These are phyloP conservation scores for Tetragonula carbonaria DNA, from an alignment of 2,888 invertebrate genomes.

Conservation along the genomic window DNA sequence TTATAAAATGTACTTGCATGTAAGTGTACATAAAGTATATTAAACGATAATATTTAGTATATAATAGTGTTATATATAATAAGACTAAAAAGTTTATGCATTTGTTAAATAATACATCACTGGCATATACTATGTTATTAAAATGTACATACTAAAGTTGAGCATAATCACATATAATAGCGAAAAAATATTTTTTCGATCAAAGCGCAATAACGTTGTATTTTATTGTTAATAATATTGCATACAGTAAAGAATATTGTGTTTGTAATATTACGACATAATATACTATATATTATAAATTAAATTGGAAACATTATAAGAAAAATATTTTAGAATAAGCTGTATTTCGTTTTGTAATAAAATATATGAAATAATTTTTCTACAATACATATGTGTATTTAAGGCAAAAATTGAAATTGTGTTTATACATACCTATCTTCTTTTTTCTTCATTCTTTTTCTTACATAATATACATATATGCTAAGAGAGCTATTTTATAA, in stretches of 20 bases:
- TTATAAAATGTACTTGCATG: conserved; percentile 62
- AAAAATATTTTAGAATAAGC: conserved; percentile 18
- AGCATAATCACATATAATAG: conserved; percentile 71
- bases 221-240: conserved; percentile 19
- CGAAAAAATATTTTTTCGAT: conserved; percentile 60
- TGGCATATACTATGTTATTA: conserved; percentile 33
- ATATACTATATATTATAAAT: conserved; percentile 10
- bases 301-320: conserved; percentile 46
- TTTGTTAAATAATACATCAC: conserved; percentile 61
- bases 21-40: conserved; percentile 57
- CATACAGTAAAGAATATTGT: conserved; percentile 33
- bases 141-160: conserved; percentile 61
- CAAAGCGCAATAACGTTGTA: conserved; percentile 34
- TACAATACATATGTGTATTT: conserved; percentile 24
- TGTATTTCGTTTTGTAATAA: conserved; percentile 25
- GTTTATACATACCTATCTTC: background rate
- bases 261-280: conserved; percentile 41
- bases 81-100: conserved; percentile 51
- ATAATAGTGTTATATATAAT: conserved; percentile 28
- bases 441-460: background rate
- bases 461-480: background rate
- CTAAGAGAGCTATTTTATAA: conserved; percentile 3
- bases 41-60: conserved; percentile 55
- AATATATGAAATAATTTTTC: conserved; percentile 45
- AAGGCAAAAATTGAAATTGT: conserved; percentile 35